phyloP scores from a whole-genome alignment of 2,797 vertebrate genomes.

The Petrocephalus schoutedeni region DNA sequence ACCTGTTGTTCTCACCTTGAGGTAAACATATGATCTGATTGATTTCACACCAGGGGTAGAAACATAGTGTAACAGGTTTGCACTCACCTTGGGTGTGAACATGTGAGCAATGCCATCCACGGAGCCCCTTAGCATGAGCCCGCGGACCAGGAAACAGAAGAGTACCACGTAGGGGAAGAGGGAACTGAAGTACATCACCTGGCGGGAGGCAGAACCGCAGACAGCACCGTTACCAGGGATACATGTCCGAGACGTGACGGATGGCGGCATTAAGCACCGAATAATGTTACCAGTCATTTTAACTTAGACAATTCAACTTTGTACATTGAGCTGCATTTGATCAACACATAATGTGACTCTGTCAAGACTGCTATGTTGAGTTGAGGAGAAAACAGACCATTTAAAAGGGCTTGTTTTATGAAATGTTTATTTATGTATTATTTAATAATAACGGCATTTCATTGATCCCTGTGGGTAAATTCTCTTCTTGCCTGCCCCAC shows the following conservation, averaged over 20 bases:
- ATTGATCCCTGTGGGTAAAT: neutral
- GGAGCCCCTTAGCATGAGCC: slow-evolving; percentile 80
- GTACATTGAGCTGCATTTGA: neutral
- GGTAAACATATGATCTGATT: neutral
- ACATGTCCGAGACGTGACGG: neutral
- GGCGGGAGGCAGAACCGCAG: neutral
- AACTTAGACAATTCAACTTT: neutral
- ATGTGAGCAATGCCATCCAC: slow-evolving; percentile 90
- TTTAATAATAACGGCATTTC: neutral
- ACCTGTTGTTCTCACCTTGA: slow-evolving; percentile 3
- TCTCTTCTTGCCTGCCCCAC: too few species aligned
- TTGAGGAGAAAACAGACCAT: neutral
- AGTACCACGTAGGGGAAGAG: slow-evolving; percentile 91
- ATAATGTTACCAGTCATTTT: neutral
- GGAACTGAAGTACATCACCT: slow-evolving; percentile 99
- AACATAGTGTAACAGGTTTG: neutral
- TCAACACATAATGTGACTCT: neutral
- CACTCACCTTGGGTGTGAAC: slow-evolving; percentile 88
- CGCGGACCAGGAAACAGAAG: slow-evolving; percentile 85
- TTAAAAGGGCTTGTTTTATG: neutral
- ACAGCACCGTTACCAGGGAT: neutral
- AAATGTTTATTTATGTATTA: neutral
- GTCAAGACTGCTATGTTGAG: neutral
- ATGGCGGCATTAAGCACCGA: neutral
- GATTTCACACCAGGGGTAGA: neutral